A percentile compares a stretch with the other conserved stretches of the same genome.
Evolutionary conservation across 2,113 vertebrate genomes (phyloP).

Genomic region (Rhizomys pruinosus): DNA sequence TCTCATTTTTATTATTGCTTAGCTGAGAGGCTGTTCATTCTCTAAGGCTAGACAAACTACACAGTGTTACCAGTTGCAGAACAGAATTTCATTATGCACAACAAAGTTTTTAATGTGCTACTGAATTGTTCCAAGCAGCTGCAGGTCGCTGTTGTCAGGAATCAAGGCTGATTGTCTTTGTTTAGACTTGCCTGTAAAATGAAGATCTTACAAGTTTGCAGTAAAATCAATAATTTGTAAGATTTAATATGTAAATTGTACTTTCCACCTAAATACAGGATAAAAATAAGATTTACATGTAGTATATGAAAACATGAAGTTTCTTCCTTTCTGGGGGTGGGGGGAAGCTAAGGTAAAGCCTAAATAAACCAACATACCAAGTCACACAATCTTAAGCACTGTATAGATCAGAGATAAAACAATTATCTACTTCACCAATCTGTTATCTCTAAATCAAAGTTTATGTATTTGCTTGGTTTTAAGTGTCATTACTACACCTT

Average conservation of each 20-base stretch:
- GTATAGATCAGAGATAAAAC: not conserved
- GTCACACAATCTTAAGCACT: no score
- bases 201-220: slow-evolving; percentile 65
- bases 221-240: slow-evolving; percentile 46
- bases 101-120: not conserved
- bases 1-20: slow-evolving; percentile 27
- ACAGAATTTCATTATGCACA: not conserved
- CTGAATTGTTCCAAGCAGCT: slow-evolving; percentile 18
- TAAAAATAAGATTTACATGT: not conserved
- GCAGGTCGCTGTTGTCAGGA: slow-evolving; percentile 27
- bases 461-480: not conserved
- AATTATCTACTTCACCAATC: not conserved
- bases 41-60: not conserved
- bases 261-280: not conserved
- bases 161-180: slow-evolving; percentile 27
- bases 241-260: not conserved
- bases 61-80: not conserved
- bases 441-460: not conserved
- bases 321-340: not conserved
- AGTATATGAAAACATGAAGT: not conserved
- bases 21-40: not conserved
- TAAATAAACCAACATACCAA: not conserved
- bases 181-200: slow-evolving; percentile 73
- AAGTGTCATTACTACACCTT: not conserved
- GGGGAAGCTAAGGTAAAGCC: not conserved